phyloP scores from a whole-genome alignment of 2,797 vertebrate genomes.

The Pangasius djambal region DNA sequence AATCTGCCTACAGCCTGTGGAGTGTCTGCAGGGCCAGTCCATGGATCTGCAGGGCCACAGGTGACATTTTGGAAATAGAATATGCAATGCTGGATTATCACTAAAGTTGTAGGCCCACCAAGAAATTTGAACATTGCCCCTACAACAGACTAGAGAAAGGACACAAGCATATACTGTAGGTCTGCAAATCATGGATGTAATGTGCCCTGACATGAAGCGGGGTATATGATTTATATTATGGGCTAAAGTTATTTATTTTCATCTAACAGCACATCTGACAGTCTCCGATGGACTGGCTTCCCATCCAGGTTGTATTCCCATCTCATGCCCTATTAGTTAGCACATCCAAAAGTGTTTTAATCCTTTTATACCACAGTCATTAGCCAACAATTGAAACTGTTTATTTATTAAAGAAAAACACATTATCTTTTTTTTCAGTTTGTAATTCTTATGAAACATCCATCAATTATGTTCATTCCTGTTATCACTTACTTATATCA shows the following conservation, averaged over 20 bases:
- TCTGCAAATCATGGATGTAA: not conserved
- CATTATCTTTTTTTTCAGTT: not conserved
- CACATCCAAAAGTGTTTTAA: not conserved
- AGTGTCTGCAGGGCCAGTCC: not conserved
- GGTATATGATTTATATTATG: not conserved
- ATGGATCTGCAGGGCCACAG: not conserved
- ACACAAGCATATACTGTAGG: not conserved
- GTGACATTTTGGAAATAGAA: not conserved
- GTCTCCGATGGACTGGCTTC: not conserved
- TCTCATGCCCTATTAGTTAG: not conserved
- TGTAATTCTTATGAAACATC: not conserved
- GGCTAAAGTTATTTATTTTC: not conserved
- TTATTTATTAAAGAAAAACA: not conserved
- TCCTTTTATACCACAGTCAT: not conserved
- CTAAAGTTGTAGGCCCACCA: not conserved
- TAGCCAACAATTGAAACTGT: not conserved
- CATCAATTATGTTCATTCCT: not conserved
- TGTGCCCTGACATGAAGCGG: not conserved
- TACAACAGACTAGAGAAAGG: not conserved
- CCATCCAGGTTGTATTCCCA: not conserved
- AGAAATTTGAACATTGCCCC: not conserved
- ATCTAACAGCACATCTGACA: not conserved
- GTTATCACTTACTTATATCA: not conserved
- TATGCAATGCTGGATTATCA: not conserved
- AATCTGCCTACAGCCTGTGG: not conserved